Base-by-base conservation (phyloP, 2,797 vertebrate species). In the Acipenser transmontanus region DNA sequence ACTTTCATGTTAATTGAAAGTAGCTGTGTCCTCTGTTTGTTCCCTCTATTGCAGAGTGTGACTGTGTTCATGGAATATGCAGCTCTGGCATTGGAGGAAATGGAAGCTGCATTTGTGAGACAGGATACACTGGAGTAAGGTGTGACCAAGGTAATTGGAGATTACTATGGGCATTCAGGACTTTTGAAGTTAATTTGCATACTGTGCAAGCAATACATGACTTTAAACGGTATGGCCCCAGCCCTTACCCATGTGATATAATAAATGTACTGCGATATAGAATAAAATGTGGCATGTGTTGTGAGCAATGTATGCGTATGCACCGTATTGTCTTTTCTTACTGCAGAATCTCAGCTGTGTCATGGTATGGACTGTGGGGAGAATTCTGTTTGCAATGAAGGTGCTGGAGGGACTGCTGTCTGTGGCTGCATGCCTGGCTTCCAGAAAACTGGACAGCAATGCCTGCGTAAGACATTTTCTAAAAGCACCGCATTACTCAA, bases 31-130 rank as follows among this genome's bases (percentile, higher is more conserved):
- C 60, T n/a, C n/a, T 61, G 8, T 47, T 1, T 20, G 61, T 66
- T 1, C 60, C 20, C 49, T 51, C 14, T 61, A 8, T 74, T 73
- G 1, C 80, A 99, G 96, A 71, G 70, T 99, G 96, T 77, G 85
- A 83, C 73, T 99, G 97, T 73, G 77, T 81, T 7, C 76, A 92
- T 0, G 95, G 94, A 11, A 67, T 91, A 63, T 99, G 97, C 81
- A 85, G 71, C 71, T 77, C 71, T 0, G 92, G 94, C 0, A 72
- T 90, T 0, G 62, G 71, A 0, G 95, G 95, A 0, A 75, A 93
- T 0, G 95, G 95, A 52, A 83, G 81, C 78, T 99, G 97, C 80
- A 85, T 76, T 0, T 98, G 95, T 83, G 87, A 94, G 65, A 90
- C 94, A 7, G 93, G 94, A 1, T 98, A 92, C 82, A 82, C 83